Base-by-base conservation (phyloP, 2,888 invertebrate species). In the Hirtodrosophila confusa region DNA sequence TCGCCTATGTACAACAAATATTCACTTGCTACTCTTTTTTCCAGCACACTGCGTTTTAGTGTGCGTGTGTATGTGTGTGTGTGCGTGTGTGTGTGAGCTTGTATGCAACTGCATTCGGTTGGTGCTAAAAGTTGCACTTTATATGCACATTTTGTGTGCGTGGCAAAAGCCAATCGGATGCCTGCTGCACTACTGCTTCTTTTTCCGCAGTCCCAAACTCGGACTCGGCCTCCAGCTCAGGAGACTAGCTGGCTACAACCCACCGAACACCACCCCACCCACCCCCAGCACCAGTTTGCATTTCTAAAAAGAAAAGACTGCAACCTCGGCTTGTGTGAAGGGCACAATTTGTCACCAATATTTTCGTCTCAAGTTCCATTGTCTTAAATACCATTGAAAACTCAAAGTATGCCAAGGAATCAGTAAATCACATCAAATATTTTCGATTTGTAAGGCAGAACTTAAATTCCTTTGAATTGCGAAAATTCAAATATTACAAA, bases 121-220 rank as follows among this genome's bases (percentile, higher is more conserved):
- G 88, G 89, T 85, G 88, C 78, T 83, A 78, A 88, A 85, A 89
- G 90, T 80, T 90, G 90, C 90, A 90, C 87, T 90, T 87, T 88
- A 86, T 86, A 84, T 90, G 90, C 90, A 90, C 83, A 88, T 88
- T 87, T 80, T 82, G 78, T 80, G 79, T 83, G 78, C 82, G 80
- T 80, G 75, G 80, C 71, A 85, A 78, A 86, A 85, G 87, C 85
- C 85, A 86, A 86, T 86, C 86, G 86, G 87, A 68, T 75, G 84
- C 84, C 62, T 60, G 77, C 78, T 71, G 80, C 83, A 80, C 65
- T 66, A 68, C 56, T 78, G 53, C 68, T 80, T 63, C 77, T 76
- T 79, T 67, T 76, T 67, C 58, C 29, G 39, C 57, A 39, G 40
- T 56, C 73, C 77, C 67, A 77, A 69, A 61, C 77, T 62, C 75